These are phyloP conservation scores for Stictonetta naevosa DNA, from an alignment of 2,113 vertebrate species.

Conservation along the genomic window DNA sequence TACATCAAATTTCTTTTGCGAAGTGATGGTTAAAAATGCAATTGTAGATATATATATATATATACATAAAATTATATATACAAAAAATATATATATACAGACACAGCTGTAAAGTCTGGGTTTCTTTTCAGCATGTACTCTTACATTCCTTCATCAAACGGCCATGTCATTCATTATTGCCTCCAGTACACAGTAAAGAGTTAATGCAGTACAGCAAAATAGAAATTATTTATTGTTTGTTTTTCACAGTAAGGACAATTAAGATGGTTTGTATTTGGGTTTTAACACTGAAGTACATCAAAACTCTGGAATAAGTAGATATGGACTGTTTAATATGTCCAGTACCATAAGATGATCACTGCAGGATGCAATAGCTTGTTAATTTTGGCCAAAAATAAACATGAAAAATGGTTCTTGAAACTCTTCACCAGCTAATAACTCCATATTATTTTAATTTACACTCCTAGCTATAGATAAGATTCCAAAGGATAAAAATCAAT, in stretches of 20 bases:
- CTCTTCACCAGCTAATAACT: background rate
- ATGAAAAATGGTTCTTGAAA: background rate
- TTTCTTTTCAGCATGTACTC: conserved; percentile 27
- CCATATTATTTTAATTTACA: background rate
- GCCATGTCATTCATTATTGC: conserved; percentile 21
- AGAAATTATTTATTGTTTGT: background rate
- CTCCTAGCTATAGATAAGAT: background rate
- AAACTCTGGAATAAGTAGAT: background rate
- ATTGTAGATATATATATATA: conserved; percentile 22
- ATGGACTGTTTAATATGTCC: background rate
- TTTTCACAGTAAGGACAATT: background rate
- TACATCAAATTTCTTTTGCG: conserved; percentile 23
- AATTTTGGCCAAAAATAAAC: background rate
- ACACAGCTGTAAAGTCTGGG: background rate
- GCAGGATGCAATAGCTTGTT: background rate
- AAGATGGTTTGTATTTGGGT: background rate
- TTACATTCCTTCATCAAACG: conserved; percentile 30
- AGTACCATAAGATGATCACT: background rate
- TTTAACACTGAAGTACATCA: conserved; percentile 19
- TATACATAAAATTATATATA: background rate
- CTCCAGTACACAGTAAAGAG: conserved; percentile 35
- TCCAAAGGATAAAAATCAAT: conserved; percentile 13
- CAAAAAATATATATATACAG: background rate
- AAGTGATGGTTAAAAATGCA: conserved; percentile 41
- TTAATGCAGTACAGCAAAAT: conserved; percentile 21